Percentiles rank a stretch among this genome's conserved stretches.
These are phyloP conservation scores for Microctonus hyperodae DNA, from an alignment of 2,888 invertebrate species.

Conservation along the genomic window DNA sequence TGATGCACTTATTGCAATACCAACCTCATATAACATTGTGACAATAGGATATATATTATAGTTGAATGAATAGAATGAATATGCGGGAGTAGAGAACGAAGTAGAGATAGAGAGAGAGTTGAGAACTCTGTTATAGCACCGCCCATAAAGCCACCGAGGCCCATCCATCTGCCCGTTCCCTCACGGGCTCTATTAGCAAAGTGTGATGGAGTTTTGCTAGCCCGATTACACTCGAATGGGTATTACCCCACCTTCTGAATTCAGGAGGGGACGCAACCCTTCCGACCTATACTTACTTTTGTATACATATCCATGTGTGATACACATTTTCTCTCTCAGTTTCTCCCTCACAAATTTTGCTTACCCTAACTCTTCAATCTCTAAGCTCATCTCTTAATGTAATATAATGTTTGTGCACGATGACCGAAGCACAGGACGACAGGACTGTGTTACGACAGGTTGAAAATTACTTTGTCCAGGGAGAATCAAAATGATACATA, in stretches of 20 bases:
- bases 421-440: constrained; percentile 37
- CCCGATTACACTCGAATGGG: constrained; percentile 64
- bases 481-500: constrained; percentile 16
- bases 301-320: constrained; percentile 5
- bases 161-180: constrained; percentile 52
- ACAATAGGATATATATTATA: not conserved
- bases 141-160: constrained; percentile 50
- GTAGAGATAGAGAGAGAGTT: constrained; percentile 3
- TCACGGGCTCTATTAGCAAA: constrained; percentile 62
- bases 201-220: constrained; percentile 65
- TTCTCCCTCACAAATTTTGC: constrained; percentile 7
- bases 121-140: constrained; percentile 34
- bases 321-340: constrained; percentile 14
- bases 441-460: constrained; percentile 37
- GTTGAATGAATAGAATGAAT: not conserved
- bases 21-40: not conserved
- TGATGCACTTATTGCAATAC: not conserved
- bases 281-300: constrained; percentile 16
- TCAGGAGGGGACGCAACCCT: constrained; percentile 33
- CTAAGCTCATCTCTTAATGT: constrained; percentile 19
- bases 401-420: constrained; percentile 33
- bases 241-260: constrained; percentile 54
- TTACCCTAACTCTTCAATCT: constrained; percentile 9
- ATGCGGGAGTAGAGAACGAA: not conserved
- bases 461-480: constrained; percentile 38